Evolutionary conservation across 2,113 vertebrate species (phyloP).

Genomic region (Ceuthmochares aereus): DNA sequence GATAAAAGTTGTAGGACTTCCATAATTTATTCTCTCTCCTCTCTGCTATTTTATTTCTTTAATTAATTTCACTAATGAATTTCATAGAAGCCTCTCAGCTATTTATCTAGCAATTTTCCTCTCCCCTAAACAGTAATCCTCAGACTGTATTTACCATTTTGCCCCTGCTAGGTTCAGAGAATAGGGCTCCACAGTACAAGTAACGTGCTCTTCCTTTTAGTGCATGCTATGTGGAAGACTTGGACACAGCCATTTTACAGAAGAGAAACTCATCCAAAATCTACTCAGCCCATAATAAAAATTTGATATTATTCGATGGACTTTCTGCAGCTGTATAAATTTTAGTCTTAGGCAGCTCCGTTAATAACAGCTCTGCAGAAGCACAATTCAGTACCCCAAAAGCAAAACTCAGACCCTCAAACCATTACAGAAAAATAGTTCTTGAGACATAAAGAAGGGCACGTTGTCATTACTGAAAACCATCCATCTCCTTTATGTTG

Average conservation of each 20-base stretch:
- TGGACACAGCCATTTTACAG: background rate
- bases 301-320: background rate
- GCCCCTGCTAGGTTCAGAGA: background rate
- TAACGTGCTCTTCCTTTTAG: background rate
- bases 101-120: background rate
- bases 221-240: accelerated
- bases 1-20: background rate
- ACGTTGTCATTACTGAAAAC: background rate
- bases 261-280: background rate
- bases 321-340: background rate
- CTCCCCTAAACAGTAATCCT: background rate
- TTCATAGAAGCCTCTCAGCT: background rate
- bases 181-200: background rate
- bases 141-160: background rate
- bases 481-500: background rate
- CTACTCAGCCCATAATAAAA: background rate
- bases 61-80: background rate
- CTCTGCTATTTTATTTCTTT: background rate
- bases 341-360: background rate
- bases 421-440: background rate
- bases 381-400: background rate
- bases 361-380: background rate
- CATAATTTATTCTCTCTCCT: background rate
- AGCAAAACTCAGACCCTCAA: background rate
- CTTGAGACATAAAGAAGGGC: background rate